Evolutionary conservation across 2,113 vertebrate species (phyloP).

Genomic region (Leuciscus idus): DNA sequence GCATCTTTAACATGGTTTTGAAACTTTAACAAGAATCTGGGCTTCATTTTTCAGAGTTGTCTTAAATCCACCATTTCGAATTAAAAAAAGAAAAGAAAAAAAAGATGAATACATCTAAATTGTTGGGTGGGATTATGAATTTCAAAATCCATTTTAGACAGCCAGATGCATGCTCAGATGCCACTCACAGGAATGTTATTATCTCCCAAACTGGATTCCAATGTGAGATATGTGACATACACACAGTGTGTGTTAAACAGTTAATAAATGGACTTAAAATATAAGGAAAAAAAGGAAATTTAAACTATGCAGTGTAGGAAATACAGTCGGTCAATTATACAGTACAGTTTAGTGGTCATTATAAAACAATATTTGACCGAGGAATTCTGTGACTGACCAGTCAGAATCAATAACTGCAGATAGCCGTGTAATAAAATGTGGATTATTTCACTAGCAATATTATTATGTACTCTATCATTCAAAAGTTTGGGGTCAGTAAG

Average conservation of each 20-base stretch:
- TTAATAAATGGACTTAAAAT: not conserved
- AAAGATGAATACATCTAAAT: not conserved
- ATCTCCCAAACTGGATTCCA: conserved; percentile 7
- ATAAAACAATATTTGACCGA: not conserved
- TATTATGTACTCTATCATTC: not conserved
- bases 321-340: not conserved
- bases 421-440: not conserved
- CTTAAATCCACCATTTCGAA: not conserved
- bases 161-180: not conserved
- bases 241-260: not conserved
- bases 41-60: too few relatives aligned
- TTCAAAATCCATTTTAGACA: not conserved
- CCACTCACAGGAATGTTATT: not conserved
- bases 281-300: not conserved
- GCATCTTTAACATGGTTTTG: not conserved
- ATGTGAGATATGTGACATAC: not conserved
- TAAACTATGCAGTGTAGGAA: not conserved
- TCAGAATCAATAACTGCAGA: not conserved
- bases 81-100: not conserved
- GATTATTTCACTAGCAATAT: not conserved
- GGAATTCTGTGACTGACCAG: not conserved
- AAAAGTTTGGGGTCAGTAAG: not conserved
- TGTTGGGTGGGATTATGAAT: not conserved
- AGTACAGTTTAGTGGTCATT: not conserved
- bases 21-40: not conserved